phyloP scores from a whole-genome alignment of 53 echinoderm and acorn worm species.

The Temnopleurus reevesii region DNA sequence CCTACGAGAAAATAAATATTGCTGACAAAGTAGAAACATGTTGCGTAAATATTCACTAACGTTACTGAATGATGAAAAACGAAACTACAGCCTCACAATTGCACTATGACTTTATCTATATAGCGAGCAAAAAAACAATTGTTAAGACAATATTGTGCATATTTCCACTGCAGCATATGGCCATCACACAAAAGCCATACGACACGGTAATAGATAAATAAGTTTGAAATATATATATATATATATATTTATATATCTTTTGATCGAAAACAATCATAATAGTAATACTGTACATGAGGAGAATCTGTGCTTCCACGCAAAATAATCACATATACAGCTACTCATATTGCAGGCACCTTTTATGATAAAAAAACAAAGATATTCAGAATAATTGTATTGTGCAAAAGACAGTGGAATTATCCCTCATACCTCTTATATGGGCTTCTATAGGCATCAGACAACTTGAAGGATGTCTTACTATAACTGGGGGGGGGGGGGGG shows the following conservation, averaged over 20 bases:
- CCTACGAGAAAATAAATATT: slow-evolving; percentile 42
- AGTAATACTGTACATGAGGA: slow-evolving; percentile 46
- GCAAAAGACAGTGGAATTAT: background rate
- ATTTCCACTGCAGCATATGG: background rate
- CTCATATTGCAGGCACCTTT: slow-evolving; percentile 44
- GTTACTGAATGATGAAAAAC: background rate
- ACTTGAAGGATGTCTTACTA: too few relatives aligned
- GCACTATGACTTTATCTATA: slow-evolving; percentile 6
- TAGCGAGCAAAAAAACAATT: background rate
- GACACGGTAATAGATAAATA: slow-evolving; percentile 44
- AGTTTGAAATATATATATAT: slow-evolving; percentile 55
- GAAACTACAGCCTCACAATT: slow-evolving; percentile 37
- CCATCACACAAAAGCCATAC: background rate
- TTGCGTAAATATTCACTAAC: background rate
- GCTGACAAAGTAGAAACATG: slow-evolving; percentile 5
- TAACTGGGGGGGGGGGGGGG: too few relatives aligned
- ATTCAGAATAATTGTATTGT: background rate
- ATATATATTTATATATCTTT: slow-evolving; percentile 52
- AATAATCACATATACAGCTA: slow-evolving; percentile 53
- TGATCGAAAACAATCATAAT: slow-evolving; percentile 53
- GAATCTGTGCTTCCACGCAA: background rate
- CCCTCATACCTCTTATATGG: background rate
- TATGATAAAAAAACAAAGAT: background rate
- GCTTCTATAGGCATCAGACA: background rate
- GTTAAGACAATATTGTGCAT: background rate